Conservation (phyloP, 2,797 vertebrate species). For the Pithecia hirsuta region DNA sequence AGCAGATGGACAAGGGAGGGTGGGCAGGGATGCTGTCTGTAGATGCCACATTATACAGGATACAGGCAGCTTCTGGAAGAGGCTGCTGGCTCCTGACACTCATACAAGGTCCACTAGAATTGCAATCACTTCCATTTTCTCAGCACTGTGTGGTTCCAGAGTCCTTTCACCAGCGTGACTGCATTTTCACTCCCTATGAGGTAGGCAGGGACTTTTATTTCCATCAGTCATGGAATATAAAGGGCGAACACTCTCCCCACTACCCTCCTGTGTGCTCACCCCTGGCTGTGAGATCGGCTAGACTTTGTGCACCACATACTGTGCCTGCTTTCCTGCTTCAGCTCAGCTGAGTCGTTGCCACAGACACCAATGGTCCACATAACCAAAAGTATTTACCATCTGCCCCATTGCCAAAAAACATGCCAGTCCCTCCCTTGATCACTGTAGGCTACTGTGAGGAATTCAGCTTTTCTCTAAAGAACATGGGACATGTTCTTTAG, state of each 20-base stretch:
- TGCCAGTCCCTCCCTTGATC: neutral
- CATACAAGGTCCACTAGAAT: neutral
- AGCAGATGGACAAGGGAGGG: neutral
- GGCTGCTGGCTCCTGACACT: neutral
- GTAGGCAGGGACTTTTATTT: neutral
- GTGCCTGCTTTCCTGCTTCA: neutral
- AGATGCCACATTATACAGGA: neutral
- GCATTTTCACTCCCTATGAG: neutral
- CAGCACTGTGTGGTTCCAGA: rapidly evolving
- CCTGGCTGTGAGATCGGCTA: too few species aligned
- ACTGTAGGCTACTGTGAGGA: neutral
- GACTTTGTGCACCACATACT: neutral
- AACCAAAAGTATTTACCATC: neutral
- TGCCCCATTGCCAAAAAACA: neutral
- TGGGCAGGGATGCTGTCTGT: neutral
- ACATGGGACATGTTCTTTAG: neutral
- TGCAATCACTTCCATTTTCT: neutral
- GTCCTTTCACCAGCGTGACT: neutral
- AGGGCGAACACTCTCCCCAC: neutral
- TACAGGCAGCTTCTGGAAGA: neutral
- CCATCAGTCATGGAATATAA: neutral
- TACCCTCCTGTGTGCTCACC: neutral
- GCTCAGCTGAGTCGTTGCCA: neutral
- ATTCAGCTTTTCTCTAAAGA: conserved; percentile 15
- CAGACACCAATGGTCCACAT: neutral